These are phyloP conservation scores for Chloropsis hardwickii DNA, from an alignment of 2,113 vertebrate genomes.

Conservation along the genomic window DNA sequence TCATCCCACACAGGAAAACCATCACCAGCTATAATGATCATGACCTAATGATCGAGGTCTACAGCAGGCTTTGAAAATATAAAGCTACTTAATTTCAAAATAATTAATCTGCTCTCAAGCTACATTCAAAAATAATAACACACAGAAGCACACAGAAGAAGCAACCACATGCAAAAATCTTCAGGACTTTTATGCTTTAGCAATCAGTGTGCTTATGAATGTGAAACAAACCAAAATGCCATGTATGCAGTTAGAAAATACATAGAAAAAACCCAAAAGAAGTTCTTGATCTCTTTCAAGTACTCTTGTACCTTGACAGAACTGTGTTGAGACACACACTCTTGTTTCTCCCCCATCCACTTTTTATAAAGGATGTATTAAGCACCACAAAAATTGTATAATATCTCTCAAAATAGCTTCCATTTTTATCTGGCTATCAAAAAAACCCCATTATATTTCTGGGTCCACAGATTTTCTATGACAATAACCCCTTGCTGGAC, in stretches of 20 bases:
- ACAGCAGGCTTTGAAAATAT: background rate
- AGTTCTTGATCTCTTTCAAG: background rate
- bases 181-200: background rate
- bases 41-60: fast-evolving
- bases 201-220: background rate
- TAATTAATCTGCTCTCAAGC: background rate
- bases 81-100: background rate
- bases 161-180: background rate
- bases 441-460: background rate
- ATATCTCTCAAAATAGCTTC: background rate
- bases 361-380: background rate
- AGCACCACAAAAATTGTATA: background rate
- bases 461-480: background rate
- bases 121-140: background rate
- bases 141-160: background rate
- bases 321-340: background rate
- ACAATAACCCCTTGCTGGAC: background rate
- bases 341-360: background rate
- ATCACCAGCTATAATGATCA: background rate
- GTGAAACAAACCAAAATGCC: background rate
- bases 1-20: background rate
- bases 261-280: background rate
- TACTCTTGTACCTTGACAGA: background rate
- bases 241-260: background rate
- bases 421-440: background rate